Conservation (phyloP, 2,113 vertebrate species). For the Columba janthina region DNA sequence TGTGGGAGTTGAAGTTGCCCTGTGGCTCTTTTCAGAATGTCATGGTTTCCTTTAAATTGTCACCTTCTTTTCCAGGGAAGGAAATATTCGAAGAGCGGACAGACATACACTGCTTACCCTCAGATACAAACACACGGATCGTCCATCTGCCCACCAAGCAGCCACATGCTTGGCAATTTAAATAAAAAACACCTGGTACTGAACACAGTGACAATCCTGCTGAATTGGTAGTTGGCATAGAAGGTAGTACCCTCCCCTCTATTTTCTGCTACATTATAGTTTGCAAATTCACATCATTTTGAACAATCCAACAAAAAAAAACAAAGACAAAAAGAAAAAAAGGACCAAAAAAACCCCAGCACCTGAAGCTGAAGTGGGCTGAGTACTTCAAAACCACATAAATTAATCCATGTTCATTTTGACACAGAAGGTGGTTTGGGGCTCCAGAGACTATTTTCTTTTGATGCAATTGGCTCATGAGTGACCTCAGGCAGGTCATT, state of each 20-base stretch:
- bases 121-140: not conserved
- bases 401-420: conserved; percentile 17
- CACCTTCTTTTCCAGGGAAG: not conserved
- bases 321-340: not conserved
- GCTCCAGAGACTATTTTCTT: not conserved
- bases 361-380: not conserved
- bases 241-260: not conserved
- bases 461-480: not conserved
- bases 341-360: not conserved
- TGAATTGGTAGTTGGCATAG: not conserved
- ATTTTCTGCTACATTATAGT: not conserved
- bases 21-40: not conserved
- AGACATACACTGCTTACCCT: not conserved
- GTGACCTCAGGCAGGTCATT: not conserved
- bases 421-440: not conserved
- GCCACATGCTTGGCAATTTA: not conserved
- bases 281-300: not conserved
- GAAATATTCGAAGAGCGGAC: not conserved
- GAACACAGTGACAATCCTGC: not conserved
- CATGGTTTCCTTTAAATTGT: not conserved
- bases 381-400: not conserved
- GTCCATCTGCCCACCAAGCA: not conserved
- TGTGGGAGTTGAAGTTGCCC: not conserved
- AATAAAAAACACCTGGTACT: not conserved
- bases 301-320: not conserved